A percentile compares a stretch with the other conserved stretches of the same genome.
These are phyloP conservation scores for Camponotus pennsylvanicus DNA, from an alignment of 1,140 invertebrate genomes.

Conservation along the genomic window DNA sequence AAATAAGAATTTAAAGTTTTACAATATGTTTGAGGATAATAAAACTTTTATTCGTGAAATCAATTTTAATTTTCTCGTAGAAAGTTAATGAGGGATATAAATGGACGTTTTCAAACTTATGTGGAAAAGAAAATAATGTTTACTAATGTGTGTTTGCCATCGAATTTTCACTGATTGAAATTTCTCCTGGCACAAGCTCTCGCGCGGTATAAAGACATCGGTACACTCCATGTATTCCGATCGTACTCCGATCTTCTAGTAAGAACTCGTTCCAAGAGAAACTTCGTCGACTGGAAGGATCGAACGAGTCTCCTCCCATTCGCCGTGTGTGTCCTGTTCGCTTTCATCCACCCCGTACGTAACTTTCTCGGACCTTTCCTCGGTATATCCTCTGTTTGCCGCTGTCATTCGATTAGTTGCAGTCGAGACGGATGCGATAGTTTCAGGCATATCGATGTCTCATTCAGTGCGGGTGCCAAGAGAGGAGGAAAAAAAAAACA, in stretches of 20 bases:
- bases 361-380: conserved; percentile 33
- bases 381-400: conserved; percentile 37
- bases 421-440: conserved; percentile 32
- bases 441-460: conserved; percentile 50
- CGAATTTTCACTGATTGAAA: conserved; percentile 48
- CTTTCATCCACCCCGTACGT: conserved; percentile 18
- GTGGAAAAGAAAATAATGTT: not conserved
- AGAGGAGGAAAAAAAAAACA: conserved; percentile 77
- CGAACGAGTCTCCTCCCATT: conserved; percentile 54
- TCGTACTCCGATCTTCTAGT: conserved; percentile 48
- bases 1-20: not conserved
- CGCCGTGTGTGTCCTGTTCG: not conserved
- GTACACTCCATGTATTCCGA: conserved; percentile 43
- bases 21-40: not conserved
- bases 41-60: not conserved
- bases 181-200: conserved; percentile 24
- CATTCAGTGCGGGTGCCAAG: conserved; percentile 3
- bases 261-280: conserved; percentile 41
- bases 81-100: conserved; percentile 4
- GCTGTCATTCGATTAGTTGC: conserved; percentile 53
- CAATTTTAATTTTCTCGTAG: not conserved
- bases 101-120: not conserved
- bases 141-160: conserved; percentile 18
- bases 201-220: conserved; percentile 33
- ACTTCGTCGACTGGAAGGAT: conserved; percentile 59